These are phyloP conservation scores for Agapornis roseicollis DNA, from an alignment of 2,113 vertebrate species.

Conservation along the genomic window DNA sequence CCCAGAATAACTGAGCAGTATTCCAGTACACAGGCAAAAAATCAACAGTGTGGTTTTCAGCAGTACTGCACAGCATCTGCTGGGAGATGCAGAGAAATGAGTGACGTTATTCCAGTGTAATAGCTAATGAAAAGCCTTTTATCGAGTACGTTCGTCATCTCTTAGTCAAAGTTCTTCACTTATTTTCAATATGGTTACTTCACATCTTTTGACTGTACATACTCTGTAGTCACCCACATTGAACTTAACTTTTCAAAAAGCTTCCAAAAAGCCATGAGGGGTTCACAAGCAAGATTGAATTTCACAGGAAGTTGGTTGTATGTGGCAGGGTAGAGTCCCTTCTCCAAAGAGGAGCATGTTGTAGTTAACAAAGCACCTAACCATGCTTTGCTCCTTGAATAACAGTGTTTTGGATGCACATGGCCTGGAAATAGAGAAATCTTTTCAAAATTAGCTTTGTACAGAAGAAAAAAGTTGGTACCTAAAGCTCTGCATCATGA, in stretches of 20 bases:
- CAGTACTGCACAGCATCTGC: neutral
- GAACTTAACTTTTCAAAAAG: neutral
- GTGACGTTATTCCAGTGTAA: neutral
- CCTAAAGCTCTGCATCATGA: neutral
- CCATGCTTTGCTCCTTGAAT: neutral
- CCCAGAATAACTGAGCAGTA: neutral
- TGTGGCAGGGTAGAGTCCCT: fast-evolving
- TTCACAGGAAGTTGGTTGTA: neutral
- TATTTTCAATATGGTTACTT: neutral
- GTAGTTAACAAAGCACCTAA: neutral
- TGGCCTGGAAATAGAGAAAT: neutral
- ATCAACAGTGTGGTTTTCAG: fast-evolving
- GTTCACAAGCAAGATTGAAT: neutral
- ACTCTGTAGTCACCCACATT: fast-evolving
- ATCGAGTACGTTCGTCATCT: neutral
- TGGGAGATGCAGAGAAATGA: neutral
- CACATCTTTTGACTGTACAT: neutral
- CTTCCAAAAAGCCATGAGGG: neutral
- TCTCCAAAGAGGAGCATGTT: fast-evolving
- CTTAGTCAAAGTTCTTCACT: neutral
- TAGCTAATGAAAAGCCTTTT: neutral
- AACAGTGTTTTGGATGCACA: neutral
- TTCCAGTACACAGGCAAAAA: neutral
- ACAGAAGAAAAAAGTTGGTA: neutral
- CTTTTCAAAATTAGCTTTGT: neutral